Conservation (phyloP, 2,888 invertebrate genomes). For the Glaucopsyche alexis region DNA sequence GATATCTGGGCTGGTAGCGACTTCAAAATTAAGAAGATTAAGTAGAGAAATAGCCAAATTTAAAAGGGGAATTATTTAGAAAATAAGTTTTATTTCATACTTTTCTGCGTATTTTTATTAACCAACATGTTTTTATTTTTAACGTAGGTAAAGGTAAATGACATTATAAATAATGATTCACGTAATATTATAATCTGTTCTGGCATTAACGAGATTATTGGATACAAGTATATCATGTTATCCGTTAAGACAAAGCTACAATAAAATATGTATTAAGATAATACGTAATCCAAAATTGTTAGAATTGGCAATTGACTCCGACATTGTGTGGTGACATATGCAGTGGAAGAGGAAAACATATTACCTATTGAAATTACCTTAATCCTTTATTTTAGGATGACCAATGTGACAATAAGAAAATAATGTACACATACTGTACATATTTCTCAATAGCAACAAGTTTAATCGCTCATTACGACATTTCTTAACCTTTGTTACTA, state of each 20-base stretch:
- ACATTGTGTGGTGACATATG: too few relatives aligned
- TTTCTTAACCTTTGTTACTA: conserved; percentile 6
- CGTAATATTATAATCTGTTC: background rate
- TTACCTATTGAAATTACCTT: too few relatives aligned
- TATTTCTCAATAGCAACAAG: conserved; percentile 15
- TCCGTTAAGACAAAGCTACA: background rate
- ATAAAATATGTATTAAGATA: background rate
- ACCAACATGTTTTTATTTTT: background rate
- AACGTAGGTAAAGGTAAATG: background rate
- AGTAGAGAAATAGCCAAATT: too few relatives aligned
- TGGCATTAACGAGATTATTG: background rate
- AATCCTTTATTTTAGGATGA: background rate
- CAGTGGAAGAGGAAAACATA: too few relatives aligned
- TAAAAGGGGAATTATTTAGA: too few relatives aligned
- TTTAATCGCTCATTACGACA: background rate
- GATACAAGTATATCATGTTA: background rate
- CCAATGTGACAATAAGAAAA: background rate
- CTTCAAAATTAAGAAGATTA: too few relatives aligned
- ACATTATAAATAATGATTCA: background rate
- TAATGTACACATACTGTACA: background rate
- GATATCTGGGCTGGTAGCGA: too few relatives aligned
- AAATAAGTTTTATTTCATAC: too few relatives aligned
- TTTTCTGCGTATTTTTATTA: too few relatives aligned
- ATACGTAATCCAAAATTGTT: too few relatives aligned
- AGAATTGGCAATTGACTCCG: too few relatives aligned